Base-by-base conservation (phyloP, 2,113 vertebrate species). In the Stictonetta naevosa region DNA sequence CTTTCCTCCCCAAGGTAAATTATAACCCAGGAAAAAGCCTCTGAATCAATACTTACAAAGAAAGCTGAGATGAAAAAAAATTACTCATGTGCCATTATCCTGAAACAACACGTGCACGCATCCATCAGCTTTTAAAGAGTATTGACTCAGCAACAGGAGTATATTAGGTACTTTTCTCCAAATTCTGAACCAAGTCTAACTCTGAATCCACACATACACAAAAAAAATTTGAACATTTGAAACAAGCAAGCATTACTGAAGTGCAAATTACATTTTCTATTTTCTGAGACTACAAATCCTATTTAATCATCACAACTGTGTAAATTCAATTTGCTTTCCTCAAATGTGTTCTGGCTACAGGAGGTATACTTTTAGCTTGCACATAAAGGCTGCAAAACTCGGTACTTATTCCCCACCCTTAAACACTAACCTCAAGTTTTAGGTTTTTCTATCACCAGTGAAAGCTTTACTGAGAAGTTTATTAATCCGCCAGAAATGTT, bases 251-350 rank as follows among this genome's bases (percentile, higher is more conserved):
- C 18, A 46, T 21, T 53, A 55, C n/a, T 34, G 31, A 53, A 81
- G 77, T 72, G 62, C 83, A 88, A 91, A 67, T 72, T 21, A 69
- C 34, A 33, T 29, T n/a, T 79, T 50, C 40, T 68, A 38, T 78
- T 92, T 96, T 84, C 83, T 38, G 48, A 84, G 58, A 53, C 53
- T 48, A 53, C 73, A 69, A 78, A 96, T 84, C 42, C 56, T n/a
- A 81, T 68, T 78, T 75, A 76, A 69, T 74, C 13, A 23, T 69
- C 33, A 3, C 6, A 53, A 86, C 60, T 78, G 28, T 62, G 36
- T 73, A 81, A 77, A 86, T 48, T 86, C 58, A 12, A 11, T 68
- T 82, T 83, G 60, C 58, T 92, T 73, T 68, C 64, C 77, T 86
- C 58, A 87, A 74, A 62, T 50, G n/a, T 42, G 8, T 69, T 82